A percentile compares a stretch with the other conserved stretches of the same genome.
Conservation (phyloP, 1,140 invertebrate genomes). For the Pogonomyrmex californicus region DNA sequence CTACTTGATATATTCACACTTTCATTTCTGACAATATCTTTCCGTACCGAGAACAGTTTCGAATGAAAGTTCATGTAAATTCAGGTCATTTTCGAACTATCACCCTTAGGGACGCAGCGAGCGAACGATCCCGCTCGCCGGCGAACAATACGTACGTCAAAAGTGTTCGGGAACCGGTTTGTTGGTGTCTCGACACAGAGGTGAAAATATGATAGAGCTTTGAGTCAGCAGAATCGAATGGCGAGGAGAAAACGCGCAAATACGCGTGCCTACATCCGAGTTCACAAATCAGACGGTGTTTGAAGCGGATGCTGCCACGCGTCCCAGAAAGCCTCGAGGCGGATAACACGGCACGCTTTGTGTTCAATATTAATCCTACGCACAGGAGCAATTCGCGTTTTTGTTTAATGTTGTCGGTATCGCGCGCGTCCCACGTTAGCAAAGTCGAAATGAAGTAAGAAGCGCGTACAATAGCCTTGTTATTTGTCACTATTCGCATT, state of each 20-base stretch:
- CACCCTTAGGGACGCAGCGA: neutral
- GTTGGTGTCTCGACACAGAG: neutral
- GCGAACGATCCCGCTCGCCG: neutral
- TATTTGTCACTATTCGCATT: neutral
- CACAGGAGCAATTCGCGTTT: slow-evolving; percentile 8
- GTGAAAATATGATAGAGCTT: slow-evolving; percentile 34
- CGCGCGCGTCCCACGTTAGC: neutral
- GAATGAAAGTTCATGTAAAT: neutral
- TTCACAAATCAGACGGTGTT: slow-evolving; percentile 12
- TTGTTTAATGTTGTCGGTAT: neutral
- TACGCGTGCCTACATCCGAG: neutral
- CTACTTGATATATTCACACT: neutral
- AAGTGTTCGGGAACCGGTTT: neutral
- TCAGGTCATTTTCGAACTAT: slow-evolving; percentile 38
- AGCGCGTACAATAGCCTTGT: neutral
- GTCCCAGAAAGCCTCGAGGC: slow-evolving; percentile 16
- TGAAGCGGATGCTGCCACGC: slow-evolving; percentile 20
- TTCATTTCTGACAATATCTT: neutral
- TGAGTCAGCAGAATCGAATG: slow-evolving; percentile 10
- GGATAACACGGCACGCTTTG: slow-evolving; percentile 23
- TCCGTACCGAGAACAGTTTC: neutral
- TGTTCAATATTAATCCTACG: slow-evolving; percentile 41
- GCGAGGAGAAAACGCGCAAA: neutral
- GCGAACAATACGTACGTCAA: slow-evolving; percentile 18
- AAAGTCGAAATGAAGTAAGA: slow-evolving; percentile 1